Evolutionary conservation across 2,797 vertebrate genomes (phyloP), one percentile per base, ranked within the genome.

Genomic region (Ataeniobius toweri): DNA sequence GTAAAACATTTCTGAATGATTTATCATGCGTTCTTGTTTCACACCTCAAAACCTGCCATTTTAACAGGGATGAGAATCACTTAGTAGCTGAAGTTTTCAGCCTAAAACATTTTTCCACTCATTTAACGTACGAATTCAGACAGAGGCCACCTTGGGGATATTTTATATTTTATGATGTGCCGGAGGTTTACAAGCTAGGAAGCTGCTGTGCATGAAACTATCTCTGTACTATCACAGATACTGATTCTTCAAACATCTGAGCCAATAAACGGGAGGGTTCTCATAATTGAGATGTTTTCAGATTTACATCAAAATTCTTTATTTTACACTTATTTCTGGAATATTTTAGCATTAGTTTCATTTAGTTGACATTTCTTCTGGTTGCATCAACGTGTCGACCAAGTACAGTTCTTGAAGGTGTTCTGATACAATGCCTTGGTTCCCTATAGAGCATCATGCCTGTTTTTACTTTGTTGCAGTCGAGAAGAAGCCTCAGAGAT

Each of bases 371-470:
- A 48, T 48, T 26, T 48, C 24, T 59, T 31, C 46, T 48, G 12
- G 58, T 46, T 74, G 39, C 24, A 56, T 73, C 71, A 73, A 73
- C 46, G 31, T 12, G 48, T 53, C 31, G 26, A 51, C 51, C n/a
- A 39, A 36, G 8, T 22, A 22, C 13, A 24, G 71, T 58, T 55
- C 39, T 61, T 16, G 4, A 28, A 46, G 12, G 6, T 41, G 41
- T 59, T 28, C n/a, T 26, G 53, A 48, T 8, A 10, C 44, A 28
- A 31, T 22, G 72, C 4, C 2, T 14, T 14, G 39, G 58, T 31
- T 74, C n/a, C 41, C 44, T 22, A 6, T 9, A 58, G 36, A 16
- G 22, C 55, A 58, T 9, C 7, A 58, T n/a, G 31, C 14, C 16
- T 13, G 72, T 31, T 61, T 61, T 48, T 48, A 74, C 31, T 61